These are phyloP conservation scores for Ricordea florida DNA, from an alignment of 92 coral and sea anemone species.

Conservation along the genomic window DNA sequence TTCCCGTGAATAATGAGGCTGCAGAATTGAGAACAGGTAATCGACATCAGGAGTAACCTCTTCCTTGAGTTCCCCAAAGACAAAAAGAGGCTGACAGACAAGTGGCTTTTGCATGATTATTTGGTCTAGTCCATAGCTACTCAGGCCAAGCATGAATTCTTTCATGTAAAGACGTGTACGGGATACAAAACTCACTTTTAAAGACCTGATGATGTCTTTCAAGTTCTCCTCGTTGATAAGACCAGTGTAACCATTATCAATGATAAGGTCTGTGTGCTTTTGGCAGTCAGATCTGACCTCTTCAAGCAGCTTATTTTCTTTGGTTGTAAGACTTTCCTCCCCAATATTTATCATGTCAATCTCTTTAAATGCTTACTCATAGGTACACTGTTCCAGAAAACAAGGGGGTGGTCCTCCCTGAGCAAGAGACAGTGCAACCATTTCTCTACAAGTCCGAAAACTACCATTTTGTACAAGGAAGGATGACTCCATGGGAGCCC, in stretches of 20 bases:
- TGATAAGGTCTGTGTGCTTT: slow-evolving; percentile 46
- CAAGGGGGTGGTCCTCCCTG: slow-evolving; percentile 50
- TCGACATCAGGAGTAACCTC: too few relatives aligned
- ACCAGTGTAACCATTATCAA: slow-evolving; percentile 60
- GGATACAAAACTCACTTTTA: slow-evolving; percentile 53
- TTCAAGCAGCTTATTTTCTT: slow-evolving; percentile 43
- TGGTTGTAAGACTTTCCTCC: slow-evolving; percentile 14
- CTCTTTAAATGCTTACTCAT: slow-evolving; percentile 7
- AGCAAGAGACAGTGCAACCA: slow-evolving; percentile 28
- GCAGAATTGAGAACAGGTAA: too few relatives aligned
- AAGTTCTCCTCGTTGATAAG: slow-evolving; percentile 36
- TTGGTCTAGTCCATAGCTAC: slow-evolving; percentile 37
- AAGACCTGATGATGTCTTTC: slow-evolving; percentile 40
- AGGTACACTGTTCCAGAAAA: slow-evolving; percentile 14
- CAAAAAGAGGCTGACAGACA: slow-evolving; percentile 56
- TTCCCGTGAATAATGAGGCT: slow-evolving; percentile 23
- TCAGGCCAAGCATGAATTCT: slow-evolving; percentile 57
- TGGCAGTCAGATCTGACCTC: slow-evolving; percentile 49
- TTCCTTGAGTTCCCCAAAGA: slow-evolving; percentile 41
- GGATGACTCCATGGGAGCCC: slow-evolving; percentile 16
- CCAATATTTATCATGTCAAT: slow-evolving; percentile 45
- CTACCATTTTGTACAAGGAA: slow-evolving; percentile 49
- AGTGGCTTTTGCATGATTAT: slow-evolving; percentile 42
- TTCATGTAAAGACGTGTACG: slow-evolving; percentile 54
- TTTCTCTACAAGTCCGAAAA: slow-evolving; percentile 37